Conservation (phyloP, 2,797 vertebrate genomes). For the Prionace glauca region DNA sequence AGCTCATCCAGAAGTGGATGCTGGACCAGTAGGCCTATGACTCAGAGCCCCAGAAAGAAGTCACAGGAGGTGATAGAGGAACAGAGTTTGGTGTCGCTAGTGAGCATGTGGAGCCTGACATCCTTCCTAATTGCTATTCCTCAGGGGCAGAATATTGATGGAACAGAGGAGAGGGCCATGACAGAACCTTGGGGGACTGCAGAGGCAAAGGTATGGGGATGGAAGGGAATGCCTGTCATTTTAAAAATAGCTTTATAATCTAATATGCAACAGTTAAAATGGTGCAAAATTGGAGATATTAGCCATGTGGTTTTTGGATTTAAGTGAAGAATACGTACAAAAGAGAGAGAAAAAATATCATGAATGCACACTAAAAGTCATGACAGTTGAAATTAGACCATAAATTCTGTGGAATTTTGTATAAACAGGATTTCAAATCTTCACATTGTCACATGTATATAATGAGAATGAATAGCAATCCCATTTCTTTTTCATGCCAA, state of each 20-base stretch:
- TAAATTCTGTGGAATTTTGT: slow-evolving; percentile 21
- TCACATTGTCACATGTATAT: slow-evolving; percentile 1
- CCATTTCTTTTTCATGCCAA: slow-evolving; percentile 35
- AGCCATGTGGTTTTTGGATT: background rate
- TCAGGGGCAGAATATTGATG: background rate
- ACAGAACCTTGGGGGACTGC: background rate
- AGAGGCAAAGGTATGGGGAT: background rate
- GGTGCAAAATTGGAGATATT: background rate
- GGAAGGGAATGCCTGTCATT: background rate
- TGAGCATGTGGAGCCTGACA: background rate
- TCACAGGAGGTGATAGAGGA: background rate
- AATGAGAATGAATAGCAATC: slow-evolving; percentile 29
- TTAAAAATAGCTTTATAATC: background rate
- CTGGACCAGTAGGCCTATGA: background rate
- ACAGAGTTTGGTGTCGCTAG: background rate
- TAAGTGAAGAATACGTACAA: background rate
- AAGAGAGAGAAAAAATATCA: background rate
- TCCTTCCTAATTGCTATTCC: background rate
- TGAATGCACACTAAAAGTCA: background rate
- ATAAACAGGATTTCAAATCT: background rate
- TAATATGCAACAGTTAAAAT: background rate
- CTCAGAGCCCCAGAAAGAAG: background rate
- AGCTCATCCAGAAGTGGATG: background rate
- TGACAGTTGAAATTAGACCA: background rate
- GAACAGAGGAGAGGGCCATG: background rate